Base-by-base conservation (phyloP, 1,140 invertebrate genomes). In the Chelonus insularis region DNA sequence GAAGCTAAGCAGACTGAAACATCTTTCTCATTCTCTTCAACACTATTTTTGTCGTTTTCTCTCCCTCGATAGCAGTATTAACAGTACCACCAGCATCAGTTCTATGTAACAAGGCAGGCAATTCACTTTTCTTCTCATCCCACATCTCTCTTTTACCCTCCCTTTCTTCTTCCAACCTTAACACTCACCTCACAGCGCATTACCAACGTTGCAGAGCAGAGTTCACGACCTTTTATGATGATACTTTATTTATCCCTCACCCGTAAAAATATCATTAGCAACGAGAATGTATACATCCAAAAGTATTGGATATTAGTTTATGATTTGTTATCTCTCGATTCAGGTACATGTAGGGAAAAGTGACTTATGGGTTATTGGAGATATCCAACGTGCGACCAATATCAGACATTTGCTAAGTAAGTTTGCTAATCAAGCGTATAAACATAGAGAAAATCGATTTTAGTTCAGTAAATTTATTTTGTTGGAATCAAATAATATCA, bases 141-240 rank as follows among this genome's bases (percentile, higher is more conserved):
- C 41, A 16, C 41, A 43, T 43, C 18, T 43, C 41, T 43, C 45
- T 21, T n/a, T n/a, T 48, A 48, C 18, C 23, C 29, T 45, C 36
- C 14, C 37, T 59, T 47, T 37, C 50, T 57, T 57, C 62, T 25
- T 21, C 21, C 39, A 18, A 16, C 47, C 63, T 8, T 32, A 12
- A n/a, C 34, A 32, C 32, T 45, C n/a, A 29, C 25, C 21, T 48
- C 45, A 37, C 20, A 36, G 23, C 34, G 20, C 20, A n/a, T 51
- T 14, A 41, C 25, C 18, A 20, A 41, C n/a, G 23, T 16, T 21
- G 21, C 45, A 18, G 43, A 45, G 16, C 43, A 45, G 18, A 48
- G 45, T 48, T 48, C 45, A 48, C 23, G 45, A 48, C 45, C 45
- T 48, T 18, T 48, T 11, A 7, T 25, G 21, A 48, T 25, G 20